Evolutionary conservation across 2,888 invertebrate species (phyloP).

Genomic region (Andrena bucephala): DNA sequence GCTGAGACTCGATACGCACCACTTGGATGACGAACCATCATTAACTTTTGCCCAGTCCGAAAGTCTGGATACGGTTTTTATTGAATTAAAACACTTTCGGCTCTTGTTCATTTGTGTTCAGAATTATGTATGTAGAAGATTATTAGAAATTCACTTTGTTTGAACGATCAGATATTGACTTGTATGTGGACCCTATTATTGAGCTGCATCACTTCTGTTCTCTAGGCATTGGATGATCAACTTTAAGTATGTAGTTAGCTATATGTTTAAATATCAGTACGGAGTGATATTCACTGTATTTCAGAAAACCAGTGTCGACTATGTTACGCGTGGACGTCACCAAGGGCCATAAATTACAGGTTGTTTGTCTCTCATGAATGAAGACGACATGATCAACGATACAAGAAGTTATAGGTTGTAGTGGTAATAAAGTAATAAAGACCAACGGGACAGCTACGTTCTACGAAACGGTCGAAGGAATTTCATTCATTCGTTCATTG

Average conservation of each 20-base stretch:
- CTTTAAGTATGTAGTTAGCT: too few species aligned
- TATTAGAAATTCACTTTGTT: too few species aligned
- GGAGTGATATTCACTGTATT: too few species aligned
- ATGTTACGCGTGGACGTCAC: background rate
- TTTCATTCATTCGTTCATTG: conserved; percentile 74
- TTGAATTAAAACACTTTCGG: too few species aligned
- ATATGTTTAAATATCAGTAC: too few species aligned
- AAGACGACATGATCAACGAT: conserved; percentile 27
- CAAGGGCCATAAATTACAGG: conserved; percentile 32
- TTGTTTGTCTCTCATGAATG: conserved; percentile 23
- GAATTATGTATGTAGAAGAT: too few species aligned
- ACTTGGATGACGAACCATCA: background rate
- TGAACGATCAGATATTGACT: too few species aligned
- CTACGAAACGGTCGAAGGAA: conserved; percentile 65
- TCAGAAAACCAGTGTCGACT: too few species aligned
- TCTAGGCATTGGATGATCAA: too few species aligned
- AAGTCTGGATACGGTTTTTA: background rate
- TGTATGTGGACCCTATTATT: too few species aligned
- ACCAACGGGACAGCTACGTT: conserved; percentile 51
- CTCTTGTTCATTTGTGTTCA: too few species aligned
- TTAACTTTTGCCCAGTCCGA: background rate
- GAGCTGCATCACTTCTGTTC: too few species aligned
- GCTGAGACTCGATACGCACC: background rate
- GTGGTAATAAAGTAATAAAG: conserved; percentile 52
- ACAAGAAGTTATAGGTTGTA: conserved; percentile 30